Base-by-base conservation (phyloP, 2,888 invertebrate genomes). In the Rhamphomyia laevipes region DNA sequence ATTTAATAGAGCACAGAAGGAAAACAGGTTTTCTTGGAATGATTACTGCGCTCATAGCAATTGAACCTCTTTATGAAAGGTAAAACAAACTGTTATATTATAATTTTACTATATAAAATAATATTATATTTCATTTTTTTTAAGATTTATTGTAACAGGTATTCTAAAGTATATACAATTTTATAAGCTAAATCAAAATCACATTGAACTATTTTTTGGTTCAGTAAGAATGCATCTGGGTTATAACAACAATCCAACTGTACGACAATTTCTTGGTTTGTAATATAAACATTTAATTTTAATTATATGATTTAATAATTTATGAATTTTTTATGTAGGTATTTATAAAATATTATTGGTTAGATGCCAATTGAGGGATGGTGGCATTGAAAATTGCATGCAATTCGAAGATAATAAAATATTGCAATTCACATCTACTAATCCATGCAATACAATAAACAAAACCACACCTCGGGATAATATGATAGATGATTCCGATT, bases 191-290 rank as follows among this genome's bases (percentile, higher is more conserved):
- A 51, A 50, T 41, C 58, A 59, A 43, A 55, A 58, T 48, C 54
- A 57, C 31, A 38, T 59, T 31, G 58, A 57, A 47, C 56, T 57
- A n/a, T n/a, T n/a, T 48, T 59, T 56, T 56, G 37, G 46, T 12
- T 18, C 47, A 16, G 47, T 57, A 31, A 18, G 57, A 45, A 35
- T 47, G 12, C 35, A 48, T 30, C 51, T 56, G 30, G 54, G 57
- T 4, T 53, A 40, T 21, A 59, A 58, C 45, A 58, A 58, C 43
- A 44, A 44, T 17, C 44, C 33, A 1, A 5, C 44, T 9, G 44
- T 27, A n/a, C 27, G 15, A 17, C 33, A 44, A 31, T 44, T 44
- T 44, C 27, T 7, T 5, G 9, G 23, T 27, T 2, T 6, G 23
- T 27, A 27, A 21, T 7, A 27, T 7, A 27, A 27, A 27, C 23